These are phyloP conservation scores for Stenichneumon culpator DNA, from an alignment of 2,888 invertebrate species.

Conservation along the genomic window DNA sequence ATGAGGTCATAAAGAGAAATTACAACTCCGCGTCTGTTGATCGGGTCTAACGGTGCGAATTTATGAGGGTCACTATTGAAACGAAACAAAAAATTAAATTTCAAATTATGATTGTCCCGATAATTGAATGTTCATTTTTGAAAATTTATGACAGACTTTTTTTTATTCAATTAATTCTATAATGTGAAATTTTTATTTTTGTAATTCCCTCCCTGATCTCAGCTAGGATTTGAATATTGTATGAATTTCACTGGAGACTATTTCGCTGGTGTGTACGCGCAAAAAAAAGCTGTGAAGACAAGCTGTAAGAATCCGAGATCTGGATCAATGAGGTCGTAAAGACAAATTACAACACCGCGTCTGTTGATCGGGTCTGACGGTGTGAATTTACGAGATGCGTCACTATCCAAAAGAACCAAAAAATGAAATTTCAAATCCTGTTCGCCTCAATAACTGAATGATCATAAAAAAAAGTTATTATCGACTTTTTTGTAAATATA, in stretches of 20 bases:
- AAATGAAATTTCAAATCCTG: background rate
- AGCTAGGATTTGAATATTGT: too few relatives aligned
- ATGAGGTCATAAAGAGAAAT: background rate
- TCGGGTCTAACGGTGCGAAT: background rate
- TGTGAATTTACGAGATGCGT: background rate
- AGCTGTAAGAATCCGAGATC: too few relatives aligned
- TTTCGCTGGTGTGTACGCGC: constrained; percentile 28
- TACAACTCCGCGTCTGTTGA: background rate
- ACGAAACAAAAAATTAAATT: background rate
- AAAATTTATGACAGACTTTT: background rate
- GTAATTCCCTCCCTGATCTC: too few relatives aligned
- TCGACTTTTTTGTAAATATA: background rate
- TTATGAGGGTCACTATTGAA: background rate
- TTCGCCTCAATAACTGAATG: background rate
- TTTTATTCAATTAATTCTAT: background rate
- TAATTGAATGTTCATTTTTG: background rate
- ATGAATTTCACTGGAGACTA: too few relatives aligned
- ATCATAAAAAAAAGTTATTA: background rate
- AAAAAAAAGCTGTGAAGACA: too few relatives aligned
- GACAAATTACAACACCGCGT: constrained; percentile 7
- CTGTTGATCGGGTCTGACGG: background rate
- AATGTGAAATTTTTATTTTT: too few relatives aligned
- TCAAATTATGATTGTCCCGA: background rate
- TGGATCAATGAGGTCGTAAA: background rate
- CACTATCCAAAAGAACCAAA: background rate